Evolutionary conservation across 1,140 invertebrate genomes (phyloP), one percentile per base, ranked within the genome.

Genomic region (Aphidius ervi): DNA sequence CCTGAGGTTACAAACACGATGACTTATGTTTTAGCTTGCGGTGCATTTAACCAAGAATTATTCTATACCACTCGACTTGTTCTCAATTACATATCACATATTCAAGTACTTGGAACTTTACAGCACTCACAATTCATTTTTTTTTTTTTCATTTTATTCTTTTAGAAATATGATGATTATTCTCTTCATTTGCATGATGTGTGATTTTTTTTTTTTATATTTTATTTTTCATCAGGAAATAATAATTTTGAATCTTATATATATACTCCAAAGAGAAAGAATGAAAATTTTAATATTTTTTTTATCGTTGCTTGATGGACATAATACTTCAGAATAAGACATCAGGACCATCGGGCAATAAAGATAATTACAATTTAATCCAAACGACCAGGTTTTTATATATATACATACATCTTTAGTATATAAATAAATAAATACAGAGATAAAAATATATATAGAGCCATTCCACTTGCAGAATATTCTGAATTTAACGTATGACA

Each of bases 291-390:
- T 31, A 3, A 3, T 31, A 3, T 31, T 31, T 31, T 31, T 31
- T 2, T 31, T 31, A 1, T 55, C 39, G 31, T 37, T 9, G 5
- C 42, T 5, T 37, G 9, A 58, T 31, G 48, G 5, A 16, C 43
- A 48, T n/a, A 16, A 16, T 16, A 16, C 16, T 16, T 16, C 16
- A 16, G 41, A 40, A 41, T 37, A 53, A 39, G 31, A 46, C 41
- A 41, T 9, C 52, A 5, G 5, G 31, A n/a, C 41, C 16, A 56
- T 48, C 23, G 40, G 39, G 68, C 69, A 76, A 77, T 78, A 74
- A 76, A 74, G 70, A 72, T 77, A 75, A 78, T 78, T 76, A 72
- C 65, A 70, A 68, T 77, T 72, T 74, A 70, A 73, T 72, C 70
- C 69, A 42, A 40, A 9, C 7, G 52, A 42, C 40, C 10, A 6